Percentiles rank a stretch among this genome's conserved stretches.
Evolutionary conservation across 1,140 invertebrate genomes (phyloP).

Genomic region (Sogatella furcifera): DNA sequence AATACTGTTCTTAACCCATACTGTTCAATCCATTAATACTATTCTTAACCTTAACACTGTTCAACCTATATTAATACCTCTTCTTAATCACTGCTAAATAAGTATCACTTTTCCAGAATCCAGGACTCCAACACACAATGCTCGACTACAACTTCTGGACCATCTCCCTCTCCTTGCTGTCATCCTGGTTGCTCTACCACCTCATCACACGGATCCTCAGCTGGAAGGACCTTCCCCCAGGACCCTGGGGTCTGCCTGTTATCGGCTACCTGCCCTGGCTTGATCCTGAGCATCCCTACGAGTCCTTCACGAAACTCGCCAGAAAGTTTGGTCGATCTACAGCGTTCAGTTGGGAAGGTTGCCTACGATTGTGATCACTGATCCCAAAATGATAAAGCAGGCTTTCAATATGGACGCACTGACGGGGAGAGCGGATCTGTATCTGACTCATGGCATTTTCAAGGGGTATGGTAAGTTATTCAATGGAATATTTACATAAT

Average conservation of each 20-base stretch:
- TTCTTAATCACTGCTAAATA: too few species aligned
- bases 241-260: constrained; percentile 62
- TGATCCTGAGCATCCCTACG: constrained; percentile 50
- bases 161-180: too few species aligned
- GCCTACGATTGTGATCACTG: constrained; percentile 59
- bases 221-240: constrained; percentile 47
- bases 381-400: constrained; percentile 54
- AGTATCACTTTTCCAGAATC: too few species aligned
- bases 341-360: constrained; percentile 58
- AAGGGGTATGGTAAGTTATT: constrained; percentile 63
- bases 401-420: constrained; percentile 57
- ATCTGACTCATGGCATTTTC: constrained; percentile 76
- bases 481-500: too few species aligned
- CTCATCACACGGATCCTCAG: not conserved
- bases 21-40: too few species aligned
- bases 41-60: too few species aligned
- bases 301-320: constrained; percentile 50
- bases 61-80: too few species aligned
- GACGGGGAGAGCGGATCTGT: constrained; percentile 62
- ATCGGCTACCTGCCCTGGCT: constrained; percentile 68
- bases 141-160: too few species aligned
- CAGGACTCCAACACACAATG: too few species aligned
- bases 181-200: not conserved
- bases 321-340: constrained; percentile 59
- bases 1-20: too few species aligned